Percentiles rank a stretch among this genome's conserved stretches.
Evolutionary conservation across 1,140 invertebrate genomes (phyloP).

Genomic region (Pomacea maculata): DNA sequence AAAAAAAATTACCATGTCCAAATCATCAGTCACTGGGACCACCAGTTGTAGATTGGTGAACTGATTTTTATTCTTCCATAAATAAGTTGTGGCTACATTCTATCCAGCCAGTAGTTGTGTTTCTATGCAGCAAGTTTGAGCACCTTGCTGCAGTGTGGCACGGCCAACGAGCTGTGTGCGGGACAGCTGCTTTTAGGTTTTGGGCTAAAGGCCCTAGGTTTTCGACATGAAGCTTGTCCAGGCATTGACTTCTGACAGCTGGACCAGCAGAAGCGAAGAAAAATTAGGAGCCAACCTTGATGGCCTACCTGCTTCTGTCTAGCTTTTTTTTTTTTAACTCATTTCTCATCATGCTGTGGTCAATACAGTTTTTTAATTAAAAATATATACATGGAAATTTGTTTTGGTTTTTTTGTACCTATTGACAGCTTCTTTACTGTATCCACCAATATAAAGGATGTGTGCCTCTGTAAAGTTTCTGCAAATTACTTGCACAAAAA

Average conservation of each 20-base stretch:
- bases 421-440: no score
- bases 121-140: constrained; percentile 11
- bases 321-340: neutral
- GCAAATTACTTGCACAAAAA: no score
- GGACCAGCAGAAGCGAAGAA: neutral
- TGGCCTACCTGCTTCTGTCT: constrained; percentile 7
- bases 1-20: no score
- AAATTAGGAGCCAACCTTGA: neutral
- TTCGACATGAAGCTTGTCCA: constrained; percentile 14
- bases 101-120: no score
- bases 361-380: neutral
- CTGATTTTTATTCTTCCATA: no score
- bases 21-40: no score
- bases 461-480: no score
- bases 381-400: no score
- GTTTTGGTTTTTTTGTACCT: no score
- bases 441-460: no score
- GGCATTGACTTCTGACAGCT: constrained; percentile 6
- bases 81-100: no score
- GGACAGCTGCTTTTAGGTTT: constrained; percentile 9
- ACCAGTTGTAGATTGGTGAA: no score
- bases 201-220: neutral
- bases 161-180: neutral
- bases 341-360: constrained; percentile 5
- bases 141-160: neutral